Evolutionary conservation across 2,113 vertebrate genomes (phyloP).

Genomic region (Sorex fumeus): DNA sequence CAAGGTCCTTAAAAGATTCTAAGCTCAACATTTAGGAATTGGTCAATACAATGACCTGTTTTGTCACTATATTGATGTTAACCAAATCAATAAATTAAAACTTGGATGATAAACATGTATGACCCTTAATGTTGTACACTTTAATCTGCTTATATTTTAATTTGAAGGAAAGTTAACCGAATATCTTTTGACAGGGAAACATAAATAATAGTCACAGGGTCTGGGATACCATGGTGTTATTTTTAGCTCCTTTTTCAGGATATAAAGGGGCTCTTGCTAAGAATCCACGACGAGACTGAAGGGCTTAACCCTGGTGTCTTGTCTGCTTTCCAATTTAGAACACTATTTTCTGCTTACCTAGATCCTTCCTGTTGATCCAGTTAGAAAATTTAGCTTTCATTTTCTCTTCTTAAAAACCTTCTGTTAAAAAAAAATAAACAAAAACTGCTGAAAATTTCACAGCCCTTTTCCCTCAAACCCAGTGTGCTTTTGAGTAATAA

Average conservation of each 20-base stretch:
- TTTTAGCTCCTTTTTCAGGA: slow-evolving; percentile 72
- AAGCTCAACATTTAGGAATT: not conserved
- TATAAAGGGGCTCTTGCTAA: not conserved
- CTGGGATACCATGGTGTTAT: slow-evolving; percentile 56
- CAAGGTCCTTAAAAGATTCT: not conserved
- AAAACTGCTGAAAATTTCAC: slow-evolving; percentile 26
- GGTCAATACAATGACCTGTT: not conserved
- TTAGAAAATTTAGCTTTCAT: slow-evolving; percentile 60
- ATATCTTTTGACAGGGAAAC: slow-evolving; percentile 11
- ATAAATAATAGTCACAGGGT: not conserved
- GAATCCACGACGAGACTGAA: slow-evolving; percentile 15
- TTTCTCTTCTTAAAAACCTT: slow-evolving; percentile 67
- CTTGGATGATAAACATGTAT: not conserved
- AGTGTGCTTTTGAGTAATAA: not conserved
- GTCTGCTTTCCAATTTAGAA: slow-evolving; percentile 55
- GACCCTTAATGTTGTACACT: not conserved
- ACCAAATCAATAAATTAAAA: not conserved
- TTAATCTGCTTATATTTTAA: not conserved
- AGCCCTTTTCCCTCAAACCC: not conserved
- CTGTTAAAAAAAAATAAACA: not conserved
- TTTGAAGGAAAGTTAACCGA: slow-evolving; percentile 26
- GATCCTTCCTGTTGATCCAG: slow-evolving; percentile 52
- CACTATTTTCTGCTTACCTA: slow-evolving; percentile 63
- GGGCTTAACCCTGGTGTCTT: slow-evolving; percentile 30
- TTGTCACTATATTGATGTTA: not conserved